Evolutionary conservation across 2,797 vertebrate genomes (phyloP), one percentile per base, ranked within the genome.

Genomic region (Octomys mimax): DNA sequence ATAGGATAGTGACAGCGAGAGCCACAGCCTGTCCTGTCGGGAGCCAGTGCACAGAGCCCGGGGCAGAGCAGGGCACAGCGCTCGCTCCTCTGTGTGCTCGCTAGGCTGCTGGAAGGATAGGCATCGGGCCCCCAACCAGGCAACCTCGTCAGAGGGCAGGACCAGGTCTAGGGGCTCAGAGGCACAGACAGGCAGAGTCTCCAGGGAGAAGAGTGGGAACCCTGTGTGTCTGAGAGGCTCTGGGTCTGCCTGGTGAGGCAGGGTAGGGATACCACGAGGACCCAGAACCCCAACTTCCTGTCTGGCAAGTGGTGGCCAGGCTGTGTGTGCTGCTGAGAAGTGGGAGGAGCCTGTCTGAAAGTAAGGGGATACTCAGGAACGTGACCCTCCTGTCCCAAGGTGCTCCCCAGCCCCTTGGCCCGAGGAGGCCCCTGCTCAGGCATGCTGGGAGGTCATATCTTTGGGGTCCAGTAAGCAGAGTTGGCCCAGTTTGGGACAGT

Each of bases 371-470:
- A 2, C 61, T 26, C 36, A 33, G 49, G 61, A 49, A 4, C 21
- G 33, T 19, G 71, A 18, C 19, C 21, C 0, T 8, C 24, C 28
- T 21, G 13, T 36, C 57, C 22, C 39, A 14, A 22, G 46, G 3
- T 2, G 14, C 0, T 16, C 2, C 3, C 11, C 2, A 0, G 9
- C 3, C 1, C 24, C 31, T 49, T 6, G 2, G n/a, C 10, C 88
- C 52, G 26, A 19, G 11, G 39, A 10, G 26, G 2, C 12, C 73
- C 73, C 73, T 26, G 19, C 24, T 24, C 26, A 46, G 70, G 39
- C 71, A 11, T 46, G 22, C 39, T 46, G 39, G 22, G 24, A 75
- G 71, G 71, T 7, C 19, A 71, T 36, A 39, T 71, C 36, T 71
- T 39, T 24, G 22, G 39, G 70, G 12, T 31, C 31, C 57, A 28